Evolutionary conservation across 2,797 vertebrate species (phyloP).

Genomic region (Catharus ustulatus): DNA sequence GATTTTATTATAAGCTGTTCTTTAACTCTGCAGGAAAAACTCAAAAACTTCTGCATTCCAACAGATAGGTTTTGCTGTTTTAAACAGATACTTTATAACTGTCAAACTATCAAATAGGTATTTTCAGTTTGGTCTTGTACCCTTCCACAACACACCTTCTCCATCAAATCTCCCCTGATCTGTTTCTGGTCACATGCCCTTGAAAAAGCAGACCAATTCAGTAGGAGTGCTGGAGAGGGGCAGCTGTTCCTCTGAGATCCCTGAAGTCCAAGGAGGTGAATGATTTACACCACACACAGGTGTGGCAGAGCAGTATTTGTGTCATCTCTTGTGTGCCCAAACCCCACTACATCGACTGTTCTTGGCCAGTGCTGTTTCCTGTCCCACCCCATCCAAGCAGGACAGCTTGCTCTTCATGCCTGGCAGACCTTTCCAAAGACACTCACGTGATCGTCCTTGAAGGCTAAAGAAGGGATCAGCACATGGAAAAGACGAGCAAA

Average conservation of each 20-base stretch:
- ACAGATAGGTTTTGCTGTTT: background rate
- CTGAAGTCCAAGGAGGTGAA: background rate
- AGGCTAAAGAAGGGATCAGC: background rate
- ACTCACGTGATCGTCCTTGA: background rate
- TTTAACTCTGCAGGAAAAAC: background rate
- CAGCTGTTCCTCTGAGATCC: background rate
- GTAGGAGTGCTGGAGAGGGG: background rate
- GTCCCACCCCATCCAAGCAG: background rate
- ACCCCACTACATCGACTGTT: rapidly evolving
- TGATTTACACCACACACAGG: background rate
- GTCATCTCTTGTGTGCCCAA: background rate
- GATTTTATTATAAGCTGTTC: constrained; percentile 13
- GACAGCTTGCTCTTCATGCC: background rate
- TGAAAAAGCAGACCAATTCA: background rate
- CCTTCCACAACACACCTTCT: background rate
- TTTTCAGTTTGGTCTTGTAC: background rate
- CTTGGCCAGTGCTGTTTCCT: background rate
- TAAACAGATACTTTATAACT: background rate
- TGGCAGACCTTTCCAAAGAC: background rate
- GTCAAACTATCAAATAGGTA: background rate
- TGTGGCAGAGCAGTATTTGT: background rate
- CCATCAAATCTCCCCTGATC: background rate
- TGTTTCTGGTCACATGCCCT: background rate
- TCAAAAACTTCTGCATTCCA: background rate
- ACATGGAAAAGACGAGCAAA: background rate